Evolutionary conservation across 1,140 invertebrate genomes (phyloP).

Genomic region (Drosophila lacertosa): DNA sequence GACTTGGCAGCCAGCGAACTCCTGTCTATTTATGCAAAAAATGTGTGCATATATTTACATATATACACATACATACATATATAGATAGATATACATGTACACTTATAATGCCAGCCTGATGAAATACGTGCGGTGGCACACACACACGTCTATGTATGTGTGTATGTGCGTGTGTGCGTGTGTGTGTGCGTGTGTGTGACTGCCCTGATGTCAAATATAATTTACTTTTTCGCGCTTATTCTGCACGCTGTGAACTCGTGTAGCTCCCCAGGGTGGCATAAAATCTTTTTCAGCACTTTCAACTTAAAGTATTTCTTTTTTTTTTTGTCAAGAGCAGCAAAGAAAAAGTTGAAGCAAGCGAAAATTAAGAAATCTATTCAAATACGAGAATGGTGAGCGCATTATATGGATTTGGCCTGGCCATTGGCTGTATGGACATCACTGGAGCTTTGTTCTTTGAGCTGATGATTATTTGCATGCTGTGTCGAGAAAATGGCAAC

Average conservation of each 20-base stretch:
- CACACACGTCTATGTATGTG: no score
- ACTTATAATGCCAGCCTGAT: conserved; percentile 69
- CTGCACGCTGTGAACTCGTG: conserved; percentile 45
- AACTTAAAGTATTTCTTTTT: conserved; percentile 30
- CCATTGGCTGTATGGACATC: conserved; percentile 68
- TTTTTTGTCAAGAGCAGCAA: conserved; percentile 43
- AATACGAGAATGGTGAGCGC: conserved; percentile 41
- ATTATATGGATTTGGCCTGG: conserved; percentile 60
- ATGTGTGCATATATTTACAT: conserved; percentile 49
- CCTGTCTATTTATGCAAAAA: conserved; percentile 75
- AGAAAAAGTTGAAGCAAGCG: conserved; percentile 2
- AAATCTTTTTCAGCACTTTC: conserved; percentile 61
- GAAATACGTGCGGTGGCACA: conserved; percentile 67
- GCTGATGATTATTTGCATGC: conserved; percentile 52
- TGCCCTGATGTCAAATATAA: conserved; percentile 73
- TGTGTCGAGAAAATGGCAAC: conserved; percentile 2
- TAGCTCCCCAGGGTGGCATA: conserved; percentile 46
- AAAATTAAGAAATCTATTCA: background rate
- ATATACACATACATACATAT: conserved; percentile 37
- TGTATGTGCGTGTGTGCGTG: no score
- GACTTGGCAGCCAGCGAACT: conserved; percentile 49
- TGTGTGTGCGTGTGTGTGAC: no score
- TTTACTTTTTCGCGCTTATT: conserved; percentile 77
- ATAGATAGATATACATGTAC: conserved; percentile 35
- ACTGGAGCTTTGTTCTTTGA: conserved; percentile 58